These are phyloP conservation scores for Ameiurus melas DNA, from an alignment of 2,113 vertebrate genomes.

Conservation along the genomic window DNA sequence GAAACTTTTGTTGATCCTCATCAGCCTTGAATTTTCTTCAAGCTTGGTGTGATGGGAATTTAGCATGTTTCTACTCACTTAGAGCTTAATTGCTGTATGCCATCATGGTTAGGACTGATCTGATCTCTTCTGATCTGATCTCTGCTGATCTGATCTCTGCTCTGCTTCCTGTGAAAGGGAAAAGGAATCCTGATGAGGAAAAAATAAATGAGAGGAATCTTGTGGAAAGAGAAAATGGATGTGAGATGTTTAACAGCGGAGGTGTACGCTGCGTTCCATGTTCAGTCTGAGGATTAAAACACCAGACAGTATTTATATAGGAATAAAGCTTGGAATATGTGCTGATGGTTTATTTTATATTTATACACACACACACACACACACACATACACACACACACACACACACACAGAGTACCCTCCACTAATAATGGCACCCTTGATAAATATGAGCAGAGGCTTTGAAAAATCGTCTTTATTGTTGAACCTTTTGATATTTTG, in stretches of 20 bases:
- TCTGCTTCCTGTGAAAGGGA: constrained; percentile 14
- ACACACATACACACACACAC: no score
- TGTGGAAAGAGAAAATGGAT: neutral
- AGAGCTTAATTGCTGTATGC: neutral
- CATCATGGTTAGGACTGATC: neutral
- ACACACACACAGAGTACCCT: no score
- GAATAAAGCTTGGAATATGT: no score
- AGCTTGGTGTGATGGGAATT: neutral
- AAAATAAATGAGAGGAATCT: neutral
- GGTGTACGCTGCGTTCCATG: neutral
- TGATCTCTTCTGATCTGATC: neutral
- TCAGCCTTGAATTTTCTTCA: neutral
- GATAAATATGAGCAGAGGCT: no score
- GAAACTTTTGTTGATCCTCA: constrained; percentile 27
- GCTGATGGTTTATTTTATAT: no score
- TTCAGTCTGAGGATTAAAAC: neutral
- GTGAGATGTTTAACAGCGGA: neutral
- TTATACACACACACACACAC: no score
- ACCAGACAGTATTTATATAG: no score
- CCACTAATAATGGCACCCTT: no score
- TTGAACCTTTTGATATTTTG: no score
- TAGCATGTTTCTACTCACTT: neutral
- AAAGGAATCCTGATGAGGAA: neutral
- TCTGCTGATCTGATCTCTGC: neutral
- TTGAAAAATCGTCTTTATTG: no score